phyloP scores from a whole-genome alignment of 2,113 vertebrate species.

The Nycticorax nycticorax region DNA sequence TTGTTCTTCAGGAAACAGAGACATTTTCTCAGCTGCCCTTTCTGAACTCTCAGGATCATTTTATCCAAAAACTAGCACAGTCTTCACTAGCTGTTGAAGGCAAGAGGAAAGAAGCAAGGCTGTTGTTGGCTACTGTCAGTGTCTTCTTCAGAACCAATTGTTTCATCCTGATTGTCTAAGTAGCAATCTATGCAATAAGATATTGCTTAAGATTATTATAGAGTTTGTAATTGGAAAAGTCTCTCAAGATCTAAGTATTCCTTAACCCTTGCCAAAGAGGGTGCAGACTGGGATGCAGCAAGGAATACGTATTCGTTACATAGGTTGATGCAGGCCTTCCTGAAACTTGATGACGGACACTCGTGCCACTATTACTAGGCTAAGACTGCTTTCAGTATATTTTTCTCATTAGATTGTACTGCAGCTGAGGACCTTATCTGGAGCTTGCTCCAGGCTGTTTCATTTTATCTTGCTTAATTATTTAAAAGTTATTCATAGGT shows the following conservation, averaged over 20 bases:
- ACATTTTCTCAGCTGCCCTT: neutral
- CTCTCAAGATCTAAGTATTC: neutral
- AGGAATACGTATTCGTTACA: neutral
- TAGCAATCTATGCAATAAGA: neutral
- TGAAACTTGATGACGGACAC: neutral
- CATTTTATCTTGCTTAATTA: conserved; percentile 26
- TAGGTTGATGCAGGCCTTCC: neutral
- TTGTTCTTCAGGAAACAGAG: neutral
- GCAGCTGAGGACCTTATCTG: neutral
- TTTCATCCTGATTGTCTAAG: neutral
- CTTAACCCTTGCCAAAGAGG: neutral
- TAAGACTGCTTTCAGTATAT: neutral
- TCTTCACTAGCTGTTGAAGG: neutral
- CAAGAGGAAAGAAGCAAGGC: neutral
- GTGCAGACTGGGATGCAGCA: neutral
- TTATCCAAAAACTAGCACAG: neutral
- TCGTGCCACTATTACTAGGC: neutral
- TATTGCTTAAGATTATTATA: neutral
- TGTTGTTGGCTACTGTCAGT: neutral
- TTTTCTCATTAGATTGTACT: neutral
- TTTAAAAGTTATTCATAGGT: neutral
- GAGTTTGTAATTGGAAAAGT: neutral
- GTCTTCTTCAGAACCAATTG: neutral
- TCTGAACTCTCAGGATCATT: neutral
- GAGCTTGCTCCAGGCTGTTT: neutral